phyloP scores from a whole-genome alignment of 2,888 invertebrate species.

The Cheiracanthium punctorium region DNA sequence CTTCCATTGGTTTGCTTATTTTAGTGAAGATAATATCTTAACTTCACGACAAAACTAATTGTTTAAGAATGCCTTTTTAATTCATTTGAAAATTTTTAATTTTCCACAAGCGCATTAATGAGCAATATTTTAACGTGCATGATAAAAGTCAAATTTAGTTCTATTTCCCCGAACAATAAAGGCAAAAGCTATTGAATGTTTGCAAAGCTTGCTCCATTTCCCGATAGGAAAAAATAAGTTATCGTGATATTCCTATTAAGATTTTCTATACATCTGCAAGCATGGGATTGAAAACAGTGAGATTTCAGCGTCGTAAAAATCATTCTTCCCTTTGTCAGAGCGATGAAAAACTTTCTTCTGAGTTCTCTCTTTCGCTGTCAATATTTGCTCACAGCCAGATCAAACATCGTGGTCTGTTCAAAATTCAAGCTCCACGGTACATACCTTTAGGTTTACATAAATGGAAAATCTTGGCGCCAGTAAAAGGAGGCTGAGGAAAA shows the following conservation, averaged over 20 bases:
- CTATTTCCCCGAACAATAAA: too few relatives aligned
- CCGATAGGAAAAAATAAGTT: too few relatives aligned
- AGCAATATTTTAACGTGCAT: too few relatives aligned
- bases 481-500: not conserved
- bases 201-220: too few relatives aligned
- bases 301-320: not conserved
- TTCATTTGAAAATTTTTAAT: too few relatives aligned
- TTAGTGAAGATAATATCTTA: too few relatives aligned
- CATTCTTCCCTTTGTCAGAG: not conserved
- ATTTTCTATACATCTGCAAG: not conserved
- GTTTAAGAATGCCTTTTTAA: too few relatives aligned
- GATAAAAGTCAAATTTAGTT: too few relatives aligned
- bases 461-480: not conserved
- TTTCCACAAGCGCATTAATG: too few relatives aligned
- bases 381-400: conserved; percentile 59
- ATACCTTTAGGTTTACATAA: conserved; percentile 33
- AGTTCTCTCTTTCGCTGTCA: conserved; percentile 37
- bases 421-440: conserved; percentile 45
- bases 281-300: not conserved
- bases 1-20: too few relatives aligned
- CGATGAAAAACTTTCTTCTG: conserved; percentile 39
- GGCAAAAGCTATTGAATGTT: too few relatives aligned
- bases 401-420: conserved; percentile 57
- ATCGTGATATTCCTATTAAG: not conserved
- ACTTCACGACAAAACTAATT: too few relatives aligned